phyloP scores from a whole-genome alignment of 1,140 invertebrate species.

The Trachelipus rathkii region DNA sequence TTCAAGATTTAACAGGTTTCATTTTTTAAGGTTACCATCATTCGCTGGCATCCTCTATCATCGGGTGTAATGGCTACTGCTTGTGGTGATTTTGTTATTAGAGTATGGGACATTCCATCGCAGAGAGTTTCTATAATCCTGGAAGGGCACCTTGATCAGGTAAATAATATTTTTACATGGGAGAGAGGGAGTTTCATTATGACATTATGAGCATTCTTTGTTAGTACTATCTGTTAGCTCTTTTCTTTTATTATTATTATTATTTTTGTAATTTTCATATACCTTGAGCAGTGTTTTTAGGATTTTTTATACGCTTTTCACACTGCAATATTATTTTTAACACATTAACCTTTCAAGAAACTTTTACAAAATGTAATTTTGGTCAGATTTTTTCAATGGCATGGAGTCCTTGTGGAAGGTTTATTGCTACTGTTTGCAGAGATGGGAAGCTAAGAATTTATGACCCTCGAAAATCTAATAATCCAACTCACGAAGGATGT shows the following conservation, averaged over 20 bases:
- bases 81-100: constrained; percentile 84
- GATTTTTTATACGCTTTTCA: too few relatives aligned
- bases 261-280: too few relatives aligned
- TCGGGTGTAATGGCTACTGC: constrained; percentile 76
- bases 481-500: constrained; percentile 69
- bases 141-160: constrained; percentile 39
- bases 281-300: too few relatives aligned
- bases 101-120: constrained; percentile 47
- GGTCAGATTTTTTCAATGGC: constrained; percentile 76
- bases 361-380: constrained; percentile 5
- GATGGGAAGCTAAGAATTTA: constrained; percentile 81
- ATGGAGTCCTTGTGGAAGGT: constrained; percentile 84
- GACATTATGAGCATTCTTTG: too few relatives aligned
- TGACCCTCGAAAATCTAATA: constrained; percentile 63
- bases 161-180: constrained; percentile 10
- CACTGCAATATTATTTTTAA: too few relatives aligned
- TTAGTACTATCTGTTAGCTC: too few relatives aligned
- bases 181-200: too few relatives aligned
- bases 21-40: constrained; percentile 53
- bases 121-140: constrained; percentile 29
- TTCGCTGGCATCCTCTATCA: constrained; percentile 85
- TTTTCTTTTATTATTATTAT: too few relatives aligned
- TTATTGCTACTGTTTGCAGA: constrained; percentile 79
- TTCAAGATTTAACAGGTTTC: not conserved
- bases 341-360: too few relatives aligned